Base-by-base conservation (phyloP, 2,888 invertebrate genomes). In the Lobophora halterata region DNA sequence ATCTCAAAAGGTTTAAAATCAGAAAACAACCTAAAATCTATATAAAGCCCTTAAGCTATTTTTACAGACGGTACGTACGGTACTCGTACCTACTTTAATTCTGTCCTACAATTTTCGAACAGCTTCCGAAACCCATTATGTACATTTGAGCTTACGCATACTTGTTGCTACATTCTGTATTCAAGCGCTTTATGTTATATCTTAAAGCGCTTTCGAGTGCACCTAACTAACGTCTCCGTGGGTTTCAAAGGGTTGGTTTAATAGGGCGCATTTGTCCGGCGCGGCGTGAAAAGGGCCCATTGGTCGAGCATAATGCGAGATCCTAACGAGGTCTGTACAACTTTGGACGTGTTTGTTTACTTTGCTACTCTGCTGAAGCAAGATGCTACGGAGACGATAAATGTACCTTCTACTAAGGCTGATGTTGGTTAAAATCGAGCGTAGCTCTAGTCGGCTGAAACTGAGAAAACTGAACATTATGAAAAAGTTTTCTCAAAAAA, bases 251-350 rank as follows among this genome's bases (percentile, higher is more conserved):
- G 58, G 55, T 50, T 34, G 38, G 38, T 58, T 65, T 62, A 65
- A 67, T 67, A 59, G 58, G 52, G 27, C 50, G 32, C 59, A 60
- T 67, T 66, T 65, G 56, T 63, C 55, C 58, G 53, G 54, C 40
- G 34, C 47, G 48, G 48, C 47, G 55, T 58, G 55, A 65, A 65
- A 65, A 59, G 62, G 58, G 49, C 47, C 46, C 42, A 46, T 48
- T 40, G 51, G 47, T 52, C 49, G 53, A 43, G 56, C 55, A 57
- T 57, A 57, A 54, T 65, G 42, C 51, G 53, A 54, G 49, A 42
- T 53, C 58, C 58, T 65, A 62, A 65, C 53, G 64, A 55, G 52
- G 46, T 49, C 49, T 38, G 29, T 52, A 52, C 56, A 48, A 48
- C 55, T 49, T 35, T 46, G 47, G 40, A 29, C 29, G 19, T 36